Percentiles rank a stretch among this genome's conserved stretches.
Evolutionary conservation across 2,113 vertebrate species (phyloP).

Genomic region (Nesospiza acunhae): DNA sequence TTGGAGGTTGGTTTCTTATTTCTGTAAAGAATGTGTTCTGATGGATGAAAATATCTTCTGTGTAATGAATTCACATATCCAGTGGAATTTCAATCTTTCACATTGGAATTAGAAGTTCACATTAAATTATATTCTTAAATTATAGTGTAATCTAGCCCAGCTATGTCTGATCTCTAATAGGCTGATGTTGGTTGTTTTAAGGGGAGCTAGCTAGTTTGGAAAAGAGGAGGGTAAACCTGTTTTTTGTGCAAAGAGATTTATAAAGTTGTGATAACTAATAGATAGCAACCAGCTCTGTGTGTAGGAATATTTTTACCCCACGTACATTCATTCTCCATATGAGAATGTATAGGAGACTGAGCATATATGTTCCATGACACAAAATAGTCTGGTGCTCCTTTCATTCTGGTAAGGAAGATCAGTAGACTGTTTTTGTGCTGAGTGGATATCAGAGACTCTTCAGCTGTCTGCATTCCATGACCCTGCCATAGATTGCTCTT

Average conservation of each 20-base stretch:
- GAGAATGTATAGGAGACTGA: not conserved
- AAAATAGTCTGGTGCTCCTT: not conserved
- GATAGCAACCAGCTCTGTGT: not conserved
- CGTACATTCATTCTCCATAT: not conserved
- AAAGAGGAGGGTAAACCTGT: not conserved
- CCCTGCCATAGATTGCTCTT: not conserved
- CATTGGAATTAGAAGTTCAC: conserved; percentile 40
- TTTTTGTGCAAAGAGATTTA: conserved; percentile 34
- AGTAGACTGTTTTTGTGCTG: not conserved
- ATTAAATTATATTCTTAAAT: conserved; percentile 51
- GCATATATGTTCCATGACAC: not conserved
- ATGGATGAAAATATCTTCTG: conserved; percentile 61
- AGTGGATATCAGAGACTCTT: not conserved
- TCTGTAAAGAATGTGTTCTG: conserved; percentile 42
- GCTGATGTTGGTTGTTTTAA: conserved; percentile 22
- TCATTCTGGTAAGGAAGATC: not conserved
- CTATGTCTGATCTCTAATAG: conserved; percentile 21
- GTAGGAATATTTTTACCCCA: not conserved
- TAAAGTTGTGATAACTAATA: not conserved
- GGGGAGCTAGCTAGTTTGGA: conserved; percentile 40
- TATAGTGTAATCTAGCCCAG: conserved; percentile 2
- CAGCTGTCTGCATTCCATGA: not conserved
- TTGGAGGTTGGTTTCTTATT: conserved; percentile 57
- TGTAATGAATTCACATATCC: conserved; percentile 54
- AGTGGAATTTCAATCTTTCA: conserved; percentile 50